A percentile compares a stretch with the other conserved stretches of the same genome.
phyloP scores from a whole-genome alignment of 2,888 invertebrate genomes.

The Xestia c-nigrum region DNA sequence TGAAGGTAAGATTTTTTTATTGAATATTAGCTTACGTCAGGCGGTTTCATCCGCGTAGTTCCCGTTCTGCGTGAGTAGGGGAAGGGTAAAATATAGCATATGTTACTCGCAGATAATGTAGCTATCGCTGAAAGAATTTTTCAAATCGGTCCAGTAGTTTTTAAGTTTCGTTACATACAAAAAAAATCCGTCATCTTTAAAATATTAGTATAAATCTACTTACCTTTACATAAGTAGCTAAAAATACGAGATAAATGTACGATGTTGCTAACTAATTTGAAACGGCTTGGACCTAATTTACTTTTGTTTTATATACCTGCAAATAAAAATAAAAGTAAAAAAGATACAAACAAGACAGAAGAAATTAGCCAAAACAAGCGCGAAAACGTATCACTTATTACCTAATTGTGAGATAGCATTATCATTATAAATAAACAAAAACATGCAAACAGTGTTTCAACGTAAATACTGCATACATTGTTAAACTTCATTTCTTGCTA shows the following conservation, averaged over 20 bases:
- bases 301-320: not conserved
- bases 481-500: not conserved
- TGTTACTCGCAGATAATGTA: too few relatives aligned
- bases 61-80: too few relatives aligned
- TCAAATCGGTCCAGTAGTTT: too few relatives aligned
- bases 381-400: conserved; percentile 15
- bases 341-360: conserved; percentile 8
- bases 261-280: not conserved
- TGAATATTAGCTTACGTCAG: too few relatives aligned
- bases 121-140: too few relatives aligned
- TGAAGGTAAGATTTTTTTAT: conserved; percentile 60
- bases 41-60: too few relatives aligned
- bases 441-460: conserved; percentile 8
- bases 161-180: too few relatives aligned
- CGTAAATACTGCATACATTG: conserved; percentile 14
- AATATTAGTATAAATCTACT: conserved; percentile 8
- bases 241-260: conserved; percentile 8
- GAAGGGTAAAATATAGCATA: too few relatives aligned
- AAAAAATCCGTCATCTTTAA: too few relatives aligned
- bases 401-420: conserved; percentile 20
- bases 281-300: not conserved
- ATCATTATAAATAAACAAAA: conserved; percentile 38
- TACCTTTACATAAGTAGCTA: not conserved
- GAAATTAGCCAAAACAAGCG: not conserved
- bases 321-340: not conserved